These are phyloP conservation scores for Serinus canaria DNA, from an alignment of 2,113 vertebrate species.

Conservation along the genomic window DNA sequence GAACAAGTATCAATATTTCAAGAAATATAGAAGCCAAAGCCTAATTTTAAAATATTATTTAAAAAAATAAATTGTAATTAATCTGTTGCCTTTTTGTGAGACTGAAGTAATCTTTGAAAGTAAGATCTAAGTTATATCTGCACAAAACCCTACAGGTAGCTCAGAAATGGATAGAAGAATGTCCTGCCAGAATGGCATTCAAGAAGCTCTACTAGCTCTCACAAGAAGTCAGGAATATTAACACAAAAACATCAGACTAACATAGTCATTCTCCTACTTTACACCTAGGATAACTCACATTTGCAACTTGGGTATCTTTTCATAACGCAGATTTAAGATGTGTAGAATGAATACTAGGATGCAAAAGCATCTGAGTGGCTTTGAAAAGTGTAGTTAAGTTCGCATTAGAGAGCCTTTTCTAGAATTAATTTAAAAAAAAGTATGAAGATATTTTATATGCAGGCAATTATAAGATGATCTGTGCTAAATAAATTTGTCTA, in stretches of 20 bases:
- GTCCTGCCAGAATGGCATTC: not conserved
- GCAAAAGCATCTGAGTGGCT: not conserved
- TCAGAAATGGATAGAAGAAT: not conserved
- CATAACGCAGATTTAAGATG: not conserved
- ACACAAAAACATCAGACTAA: not conserved
- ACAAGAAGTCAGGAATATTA: not conserved
- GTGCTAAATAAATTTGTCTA: not conserved
- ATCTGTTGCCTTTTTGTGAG: not conserved
- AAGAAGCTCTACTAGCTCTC: not conserved
- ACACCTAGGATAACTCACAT: not conserved
- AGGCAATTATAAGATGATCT: not conserved
- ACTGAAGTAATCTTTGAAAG: not conserved
- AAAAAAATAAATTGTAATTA: not conserved
- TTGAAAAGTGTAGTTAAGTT: not conserved
- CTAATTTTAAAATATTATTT: not conserved
- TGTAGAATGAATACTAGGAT: not conserved
- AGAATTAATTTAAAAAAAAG: not conserved
- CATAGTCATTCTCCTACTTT: not conserved
- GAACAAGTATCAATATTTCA: not conserved
- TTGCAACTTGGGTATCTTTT: not conserved
- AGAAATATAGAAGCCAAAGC: not conserved
- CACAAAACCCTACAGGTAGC: not conserved
- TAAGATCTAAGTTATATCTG: not conserved
- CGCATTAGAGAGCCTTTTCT: not conserved
- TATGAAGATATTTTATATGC: not conserved